A percentile compares a stretch with the other conserved stretches of the same genome.
Conservation (phyloP, 2,888 invertebrate species). For the Limnephilus lunatus region DNA sequence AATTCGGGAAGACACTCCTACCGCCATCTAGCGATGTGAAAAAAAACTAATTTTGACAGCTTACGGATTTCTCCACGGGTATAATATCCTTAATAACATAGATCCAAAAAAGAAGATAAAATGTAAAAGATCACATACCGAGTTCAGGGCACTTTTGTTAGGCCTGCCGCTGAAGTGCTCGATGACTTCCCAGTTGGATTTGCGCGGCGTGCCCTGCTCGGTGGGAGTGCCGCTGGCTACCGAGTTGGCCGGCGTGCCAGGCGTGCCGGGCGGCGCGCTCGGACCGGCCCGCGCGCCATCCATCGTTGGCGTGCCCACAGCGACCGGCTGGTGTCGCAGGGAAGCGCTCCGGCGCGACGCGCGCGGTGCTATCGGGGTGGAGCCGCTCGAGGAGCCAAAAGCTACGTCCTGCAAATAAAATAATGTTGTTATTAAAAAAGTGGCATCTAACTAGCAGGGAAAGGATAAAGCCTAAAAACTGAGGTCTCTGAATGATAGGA, state of each 20-base stretch:
- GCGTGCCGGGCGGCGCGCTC: slow-evolving; percentile 71
- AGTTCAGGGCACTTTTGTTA: slow-evolving; percentile 67
- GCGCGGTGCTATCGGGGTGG: slow-evolving; percentile 18
- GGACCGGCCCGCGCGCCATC: slow-evolving; percentile 35
- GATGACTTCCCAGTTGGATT: slow-evolving; percentile 94
- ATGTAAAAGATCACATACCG: slow-evolving; percentile 10
- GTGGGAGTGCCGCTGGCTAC: slow-evolving; percentile 73
- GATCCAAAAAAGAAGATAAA: too few relatives aligned
- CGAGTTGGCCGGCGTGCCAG: slow-evolving; percentile 73
- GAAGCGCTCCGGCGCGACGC: slow-evolving; percentile 41
- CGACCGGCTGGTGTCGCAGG: slow-evolving; percentile 64
- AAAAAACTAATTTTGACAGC: too few relatives aligned
- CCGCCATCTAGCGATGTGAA: too few relatives aligned
- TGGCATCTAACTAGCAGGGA: too few relatives aligned
- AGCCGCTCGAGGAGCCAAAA: slow-evolving; percentile 35
- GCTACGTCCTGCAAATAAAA: slow-evolving; percentile 42
- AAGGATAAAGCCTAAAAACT: too few relatives aligned
- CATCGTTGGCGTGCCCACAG: slow-evolving; percentile 36
- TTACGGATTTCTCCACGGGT: too few relatives aligned
- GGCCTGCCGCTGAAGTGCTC: slow-evolving; percentile 86
- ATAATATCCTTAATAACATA: too few relatives aligned
- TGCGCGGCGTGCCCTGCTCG: slow-evolving; percentile 82
- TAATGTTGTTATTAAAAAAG: neutral
- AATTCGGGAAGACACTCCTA: too few relatives aligned
- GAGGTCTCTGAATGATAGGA: too few relatives aligned